Percentiles rank a stretch among this genome's conserved stretches.
Evolutionary conservation across 2,797 vertebrate genomes (phyloP).

Genomic region (Harpagifer antarcticus): DNA sequence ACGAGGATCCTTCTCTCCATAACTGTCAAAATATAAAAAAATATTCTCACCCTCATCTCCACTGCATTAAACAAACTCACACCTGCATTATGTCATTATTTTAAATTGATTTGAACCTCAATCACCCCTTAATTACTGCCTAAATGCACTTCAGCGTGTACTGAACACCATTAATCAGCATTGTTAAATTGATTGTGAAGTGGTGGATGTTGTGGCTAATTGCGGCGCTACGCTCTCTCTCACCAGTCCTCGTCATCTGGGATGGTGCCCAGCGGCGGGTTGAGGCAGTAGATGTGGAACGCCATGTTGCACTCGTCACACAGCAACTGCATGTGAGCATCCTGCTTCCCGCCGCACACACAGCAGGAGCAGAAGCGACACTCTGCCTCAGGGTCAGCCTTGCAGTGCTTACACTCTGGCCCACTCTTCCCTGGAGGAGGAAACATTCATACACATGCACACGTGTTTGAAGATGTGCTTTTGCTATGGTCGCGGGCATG

Average conservation of each 20-base stretch:
- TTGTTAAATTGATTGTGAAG: constrained; percentile 23
- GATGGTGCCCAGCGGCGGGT: constrained; percentile 95
- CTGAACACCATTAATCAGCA: constrained; percentile 33
- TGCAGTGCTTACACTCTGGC: constrained; percentile 98
- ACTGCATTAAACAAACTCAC: constrained; percentile 24
- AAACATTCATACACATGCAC: constrained; percentile 9
- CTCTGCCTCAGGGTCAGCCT: constrained; percentile 94
- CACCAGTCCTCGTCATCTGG: constrained; percentile 99
- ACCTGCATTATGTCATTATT: constrained; percentile 38
- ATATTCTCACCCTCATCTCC: not conserved
- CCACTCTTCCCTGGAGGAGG: constrained; percentile 92
- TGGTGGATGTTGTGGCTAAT: constrained; percentile 29
- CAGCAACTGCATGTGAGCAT: constrained; percentile 97
- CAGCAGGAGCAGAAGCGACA: constrained; percentile 98
- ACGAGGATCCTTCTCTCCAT: not conserved
- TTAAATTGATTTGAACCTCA: constrained; percentile 37
- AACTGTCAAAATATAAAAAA: not conserved
- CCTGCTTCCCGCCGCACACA: constrained; percentile 96
- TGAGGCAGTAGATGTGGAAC: constrained; percentile 98
- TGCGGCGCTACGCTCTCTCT: constrained; percentile 55
- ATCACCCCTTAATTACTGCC: constrained; percentile 32
- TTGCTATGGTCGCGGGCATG: not conserved
- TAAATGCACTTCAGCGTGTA: constrained; percentile 19
- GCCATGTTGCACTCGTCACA: constrained; percentile 99
- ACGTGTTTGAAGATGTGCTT: not conserved